Evolutionary conservation across 2,797 vertebrate species (phyloP).

Genomic region (Pogoniulus pusillus): DNA sequence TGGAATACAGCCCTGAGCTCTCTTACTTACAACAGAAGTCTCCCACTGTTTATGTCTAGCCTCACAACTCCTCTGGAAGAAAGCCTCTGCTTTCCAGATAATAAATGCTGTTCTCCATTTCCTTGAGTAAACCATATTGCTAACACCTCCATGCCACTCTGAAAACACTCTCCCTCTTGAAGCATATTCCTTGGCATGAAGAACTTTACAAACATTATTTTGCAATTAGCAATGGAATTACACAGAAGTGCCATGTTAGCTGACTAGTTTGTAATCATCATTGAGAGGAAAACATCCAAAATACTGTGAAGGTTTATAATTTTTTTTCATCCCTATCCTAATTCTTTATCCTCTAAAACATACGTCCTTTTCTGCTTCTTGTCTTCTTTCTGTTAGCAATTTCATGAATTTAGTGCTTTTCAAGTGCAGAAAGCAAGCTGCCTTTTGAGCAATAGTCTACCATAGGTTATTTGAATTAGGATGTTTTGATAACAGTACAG

Average conservation of each 20-base stretch:
- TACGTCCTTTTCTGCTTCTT: background rate
- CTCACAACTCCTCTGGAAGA: background rate
- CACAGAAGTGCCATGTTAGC: background rate
- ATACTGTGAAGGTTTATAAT: background rate
- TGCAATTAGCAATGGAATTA: slow-evolving; percentile 11
- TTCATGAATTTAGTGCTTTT: background rate
- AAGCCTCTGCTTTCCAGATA: background rate
- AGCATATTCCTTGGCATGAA: background rate
- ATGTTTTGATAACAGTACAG: slow-evolving; percentile 6
- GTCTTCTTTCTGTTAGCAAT: background rate
- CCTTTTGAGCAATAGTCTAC: background rate
- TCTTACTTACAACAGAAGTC: background rate
- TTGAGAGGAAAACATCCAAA: slow-evolving; percentile 20
- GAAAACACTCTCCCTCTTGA: slow-evolving; percentile 14
- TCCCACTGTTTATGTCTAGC: background rate
- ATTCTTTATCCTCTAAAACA: background rate
- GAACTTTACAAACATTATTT: background rate
- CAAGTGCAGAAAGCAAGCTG: background rate
- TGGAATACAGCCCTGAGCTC: background rate
- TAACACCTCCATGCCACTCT: background rate
- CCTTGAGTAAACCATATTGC: background rate
- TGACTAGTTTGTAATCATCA: background rate
- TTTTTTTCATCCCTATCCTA: background rate
- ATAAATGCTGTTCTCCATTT: background rate
- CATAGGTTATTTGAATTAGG: background rate